phyloP scores from a whole-genome alignment of 2,888 invertebrate species.

The Volucella inflata region DNA sequence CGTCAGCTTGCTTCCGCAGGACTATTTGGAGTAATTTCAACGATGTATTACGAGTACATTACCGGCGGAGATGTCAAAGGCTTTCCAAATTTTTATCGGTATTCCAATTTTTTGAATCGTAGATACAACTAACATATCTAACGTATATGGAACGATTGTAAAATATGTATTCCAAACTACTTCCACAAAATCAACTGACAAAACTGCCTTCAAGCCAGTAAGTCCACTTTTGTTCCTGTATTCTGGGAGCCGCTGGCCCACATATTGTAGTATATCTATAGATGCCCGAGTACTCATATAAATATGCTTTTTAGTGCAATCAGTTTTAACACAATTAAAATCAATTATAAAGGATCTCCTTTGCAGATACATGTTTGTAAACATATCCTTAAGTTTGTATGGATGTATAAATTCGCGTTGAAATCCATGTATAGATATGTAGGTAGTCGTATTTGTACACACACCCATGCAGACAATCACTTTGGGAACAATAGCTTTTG shows the following conservation, averaged over 20 bases:
- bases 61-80: too few relatives aligned
- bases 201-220: not conserved
- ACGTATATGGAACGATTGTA: too few relatives aligned
- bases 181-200: not conserved
- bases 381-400: too few relatives aligned
- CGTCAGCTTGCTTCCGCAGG: too few relatives aligned
- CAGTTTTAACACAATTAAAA: slow-evolving; percentile 70
- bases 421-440: not conserved
- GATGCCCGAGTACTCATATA: slow-evolving; percentile 42
- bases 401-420: slow-evolving; percentile 16
- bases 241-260: slow-evolving; percentile 3
- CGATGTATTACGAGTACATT: too few relatives aligned
- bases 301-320: slow-evolving; percentile 58
- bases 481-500: not conserved
- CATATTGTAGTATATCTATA: slow-evolving; percentile 20
- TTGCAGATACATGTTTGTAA: slow-evolving; percentile 1
- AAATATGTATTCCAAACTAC: too few relatives aligned
- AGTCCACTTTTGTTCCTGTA: not conserved
- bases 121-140: too few relatives aligned
- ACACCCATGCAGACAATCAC: slow-evolving; percentile 6
- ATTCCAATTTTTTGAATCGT: too few relatives aligned
- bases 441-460: slow-evolving; percentile 14
- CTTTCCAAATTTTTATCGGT: too few relatives aligned
- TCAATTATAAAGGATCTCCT: slow-evolving; percentile 66
- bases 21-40: too few relatives aligned